Conservation (phyloP, 2,113 vertebrate species). For the Ia io region DNA sequence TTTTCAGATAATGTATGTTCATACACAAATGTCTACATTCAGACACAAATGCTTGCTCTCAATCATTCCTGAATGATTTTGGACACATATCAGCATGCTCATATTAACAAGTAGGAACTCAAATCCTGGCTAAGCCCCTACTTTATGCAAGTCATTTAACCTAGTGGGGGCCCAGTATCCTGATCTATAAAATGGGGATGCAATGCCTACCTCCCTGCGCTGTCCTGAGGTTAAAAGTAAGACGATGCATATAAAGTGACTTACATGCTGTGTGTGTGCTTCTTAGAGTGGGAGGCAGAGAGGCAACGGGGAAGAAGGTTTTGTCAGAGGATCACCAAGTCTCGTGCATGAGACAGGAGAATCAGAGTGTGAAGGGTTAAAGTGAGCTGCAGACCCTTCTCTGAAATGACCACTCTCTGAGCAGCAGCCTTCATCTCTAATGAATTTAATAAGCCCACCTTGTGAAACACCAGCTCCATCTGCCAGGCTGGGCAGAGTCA, state of each 20-base stretch:
- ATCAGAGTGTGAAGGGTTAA: neutral
- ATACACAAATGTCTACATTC: neutral
- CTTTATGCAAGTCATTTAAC: neutral
- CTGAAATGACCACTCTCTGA: neutral
- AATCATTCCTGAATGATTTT: neutral
- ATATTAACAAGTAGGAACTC: neutral
- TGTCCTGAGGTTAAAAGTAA: neutral
- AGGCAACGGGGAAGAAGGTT: neutral
- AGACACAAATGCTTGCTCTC: neutral
- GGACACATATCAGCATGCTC: neutral
- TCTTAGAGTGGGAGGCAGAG: neutral
- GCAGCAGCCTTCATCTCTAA: neutral
- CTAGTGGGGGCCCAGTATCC: neutral
- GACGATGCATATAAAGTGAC: neutral
- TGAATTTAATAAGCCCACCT: slow-evolving; percentile 35
- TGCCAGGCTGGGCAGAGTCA: neutral
- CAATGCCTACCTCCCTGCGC: neutral
- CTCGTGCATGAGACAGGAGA: neutral
- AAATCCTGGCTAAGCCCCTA: neutral
- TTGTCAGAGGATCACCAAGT: neutral
- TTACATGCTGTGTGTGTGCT: neutral
- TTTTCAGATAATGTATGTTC: neutral
- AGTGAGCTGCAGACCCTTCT: neutral
- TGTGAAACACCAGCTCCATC: neutral
- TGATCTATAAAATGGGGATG: neutral